Percentiles rank a stretch among this genome's conserved stretches.
These are phyloP conservation scores for Argopecten irradians DNA, from an alignment of 1,140 invertebrate genomes.

Conservation along the genomic window DNA sequence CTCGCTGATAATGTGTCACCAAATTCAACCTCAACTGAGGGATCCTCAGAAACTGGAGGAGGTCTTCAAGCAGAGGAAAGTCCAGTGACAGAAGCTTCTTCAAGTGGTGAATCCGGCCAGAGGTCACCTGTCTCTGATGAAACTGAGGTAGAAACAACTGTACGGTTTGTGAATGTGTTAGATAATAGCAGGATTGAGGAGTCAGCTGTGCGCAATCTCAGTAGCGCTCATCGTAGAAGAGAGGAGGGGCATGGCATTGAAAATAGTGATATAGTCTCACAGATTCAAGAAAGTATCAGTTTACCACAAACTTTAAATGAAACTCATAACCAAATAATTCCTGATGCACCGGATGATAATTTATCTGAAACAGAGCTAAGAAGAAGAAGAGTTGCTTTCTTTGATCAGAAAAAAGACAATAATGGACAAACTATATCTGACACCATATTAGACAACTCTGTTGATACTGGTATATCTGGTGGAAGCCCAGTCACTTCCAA, in stretches of 20 bases:
- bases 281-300: not conserved
- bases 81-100: not conserved
- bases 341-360: not conserved
- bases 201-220: not conserved
- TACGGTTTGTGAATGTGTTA: not conserved
- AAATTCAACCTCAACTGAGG: not conserved
- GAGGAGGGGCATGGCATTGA: not conserved
- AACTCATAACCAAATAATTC: not conserved
- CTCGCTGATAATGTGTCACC: not conserved
- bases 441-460: not conserved
- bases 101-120: not conserved
- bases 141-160: not conserved
- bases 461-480: not conserved
- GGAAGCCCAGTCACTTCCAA: not conserved
- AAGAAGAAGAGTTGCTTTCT: constrained; percentile 49
- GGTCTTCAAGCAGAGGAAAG: constrained; percentile 7
- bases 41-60: not conserved
- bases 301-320: not conserved
- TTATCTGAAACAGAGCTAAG: constrained; percentile 48
- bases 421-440: not conserved
- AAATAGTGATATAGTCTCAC: not conserved
- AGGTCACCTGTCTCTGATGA: not conserved
- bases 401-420: constrained; percentile 33
- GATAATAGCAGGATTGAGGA: not conserved
- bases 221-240: not conserved